These are phyloP conservation scores for Heteromyza rotundicornis DNA, from an alignment of 2,888 invertebrate genomes.

Conservation along the genomic window DNA sequence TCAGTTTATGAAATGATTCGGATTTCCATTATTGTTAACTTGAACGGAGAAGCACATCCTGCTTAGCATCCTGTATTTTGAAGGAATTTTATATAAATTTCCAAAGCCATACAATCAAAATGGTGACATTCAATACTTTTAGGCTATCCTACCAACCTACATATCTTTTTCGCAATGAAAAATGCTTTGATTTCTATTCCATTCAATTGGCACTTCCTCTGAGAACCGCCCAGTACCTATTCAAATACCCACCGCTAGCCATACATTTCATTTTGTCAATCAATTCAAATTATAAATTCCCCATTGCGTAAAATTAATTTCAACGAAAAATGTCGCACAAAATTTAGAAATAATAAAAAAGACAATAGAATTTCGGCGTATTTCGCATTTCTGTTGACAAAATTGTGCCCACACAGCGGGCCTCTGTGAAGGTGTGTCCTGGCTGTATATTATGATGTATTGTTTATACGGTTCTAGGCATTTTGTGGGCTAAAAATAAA, in stretches of 20 bases:
- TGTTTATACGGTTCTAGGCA: not conserved
- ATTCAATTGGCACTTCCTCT: conserved; percentile 32
- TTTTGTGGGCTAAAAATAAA: not conserved
- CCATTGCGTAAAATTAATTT: not conserved
- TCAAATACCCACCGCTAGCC: not conserved
- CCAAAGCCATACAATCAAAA: conserved; percentile 39
- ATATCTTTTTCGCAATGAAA: conserved; percentile 19
- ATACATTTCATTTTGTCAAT: not conserved
- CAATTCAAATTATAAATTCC: not conserved
- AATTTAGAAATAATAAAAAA: conserved; percentile 54
- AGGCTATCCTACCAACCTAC: too few relatives aligned
- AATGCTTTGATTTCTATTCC: conserved; percentile 20
- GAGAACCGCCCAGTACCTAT: conserved; percentile 32
- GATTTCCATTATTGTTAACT: too few relatives aligned
- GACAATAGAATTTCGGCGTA: too few relatives aligned
- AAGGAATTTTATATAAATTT: conserved; percentile 20
- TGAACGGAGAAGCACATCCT: too few relatives aligned
- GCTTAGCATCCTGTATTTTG: too few relatives aligned
- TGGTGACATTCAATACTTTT: conserved; percentile 55
- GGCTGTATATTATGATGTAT: too few relatives aligned
- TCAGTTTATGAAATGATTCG: too few relatives aligned
- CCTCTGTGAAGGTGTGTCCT: not conserved
- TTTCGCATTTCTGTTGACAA: not conserved
- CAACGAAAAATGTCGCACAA: conserved; percentile 40
- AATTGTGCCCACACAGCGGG: not conserved